These are phyloP conservation scores for Botia almorhae DNA, from an alignment of 2,797 vertebrate genomes.

Conservation along the genomic window DNA sequence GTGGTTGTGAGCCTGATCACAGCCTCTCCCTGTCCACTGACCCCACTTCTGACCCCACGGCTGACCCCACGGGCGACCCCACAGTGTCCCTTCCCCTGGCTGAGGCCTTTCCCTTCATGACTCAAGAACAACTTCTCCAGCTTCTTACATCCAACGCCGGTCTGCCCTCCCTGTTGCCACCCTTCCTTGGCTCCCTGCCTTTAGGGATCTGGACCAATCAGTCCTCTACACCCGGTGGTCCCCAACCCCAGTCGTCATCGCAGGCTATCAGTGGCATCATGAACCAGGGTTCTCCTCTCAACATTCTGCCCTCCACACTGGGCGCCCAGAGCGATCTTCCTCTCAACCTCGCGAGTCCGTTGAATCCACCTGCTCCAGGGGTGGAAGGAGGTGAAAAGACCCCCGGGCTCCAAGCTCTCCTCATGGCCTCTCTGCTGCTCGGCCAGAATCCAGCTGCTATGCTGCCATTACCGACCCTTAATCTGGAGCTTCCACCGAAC, in stretches of 20 bases:
- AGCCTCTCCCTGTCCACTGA: slow-evolving; percentile 65
- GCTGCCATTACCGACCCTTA: slow-evolving; percentile 79
- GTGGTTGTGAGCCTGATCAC: slow-evolving; percentile 69
- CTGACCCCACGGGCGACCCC: slow-evolving; percentile 59
- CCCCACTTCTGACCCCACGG: slow-evolving; percentile 47
- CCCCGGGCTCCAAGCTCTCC: slow-evolving; percentile 78
- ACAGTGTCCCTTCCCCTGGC: slow-evolving; percentile 73
- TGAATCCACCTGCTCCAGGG: slow-evolving; percentile 73
- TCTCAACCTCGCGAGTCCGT: slow-evolving; percentile 71
- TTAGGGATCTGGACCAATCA: slow-evolving; percentile 72
- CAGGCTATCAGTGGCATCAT: slow-evolving; percentile 70
- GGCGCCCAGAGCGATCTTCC: slow-evolving; percentile 72
- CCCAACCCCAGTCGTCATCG: slow-evolving; percentile 35
- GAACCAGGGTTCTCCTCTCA: slow-evolving; percentile 74
- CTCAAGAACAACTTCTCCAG: slow-evolving; percentile 84
- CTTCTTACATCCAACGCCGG: slow-evolving; percentile 79
- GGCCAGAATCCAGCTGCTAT: slow-evolving; percentile 74
- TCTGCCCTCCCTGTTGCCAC: slow-evolving; percentile 78
- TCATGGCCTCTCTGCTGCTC: slow-evolving; percentile 86
- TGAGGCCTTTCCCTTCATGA: slow-evolving; percentile 82
- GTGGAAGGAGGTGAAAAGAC: slow-evolving; percentile 67
- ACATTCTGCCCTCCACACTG: slow-evolving; percentile 69
- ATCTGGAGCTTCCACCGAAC: slow-evolving; percentile 78
- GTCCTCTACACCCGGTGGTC: slow-evolving; percentile 50
- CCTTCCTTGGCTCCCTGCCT: slow-evolving; percentile 77